These are phyloP conservation scores for Ranitomeya variabilis DNA, from an alignment of 2,113 vertebrate species.

Conservation along the genomic window DNA sequence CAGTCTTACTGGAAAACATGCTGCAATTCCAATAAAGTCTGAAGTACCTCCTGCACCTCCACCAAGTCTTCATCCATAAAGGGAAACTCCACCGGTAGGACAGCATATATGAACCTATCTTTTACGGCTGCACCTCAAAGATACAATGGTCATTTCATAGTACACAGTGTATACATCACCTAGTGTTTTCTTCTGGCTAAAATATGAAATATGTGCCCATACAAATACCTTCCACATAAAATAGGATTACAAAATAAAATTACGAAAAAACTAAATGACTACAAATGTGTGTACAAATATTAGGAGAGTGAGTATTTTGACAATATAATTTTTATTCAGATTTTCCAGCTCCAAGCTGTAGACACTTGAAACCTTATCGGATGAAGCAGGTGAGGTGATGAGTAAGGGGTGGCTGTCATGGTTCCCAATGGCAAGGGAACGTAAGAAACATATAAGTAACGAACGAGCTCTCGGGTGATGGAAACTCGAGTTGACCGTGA, in stretches of 20 bases:
- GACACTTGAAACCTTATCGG: too few relatives aligned
- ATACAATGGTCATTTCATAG: neutral
- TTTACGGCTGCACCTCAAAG: neutral
- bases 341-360: too few relatives aligned
- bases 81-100: neutral
- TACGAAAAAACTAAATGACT: neutral
- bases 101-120: neutral
- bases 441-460: too few relatives aligned
- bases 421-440: too few relatives aligned
- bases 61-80: neutral
- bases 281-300: too few relatives aligned
- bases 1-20: constrained; percentile 17
- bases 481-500: too few relatives aligned
- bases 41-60: neutral
- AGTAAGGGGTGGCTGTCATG: too few relatives aligned
- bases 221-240: neutral
- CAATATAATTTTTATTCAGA: too few relatives aligned
- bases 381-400: too few relatives aligned
- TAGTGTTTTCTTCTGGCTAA: neutral
- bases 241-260: neutral
- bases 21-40: neutral
- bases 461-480: too few relatives aligned
- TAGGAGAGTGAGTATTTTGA: too few relatives aligned
- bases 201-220: neutral
- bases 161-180: neutral